phyloP scores from a whole-genome alignment of 2,888 invertebrate species.

The Platycheirus albimanus region DNA sequence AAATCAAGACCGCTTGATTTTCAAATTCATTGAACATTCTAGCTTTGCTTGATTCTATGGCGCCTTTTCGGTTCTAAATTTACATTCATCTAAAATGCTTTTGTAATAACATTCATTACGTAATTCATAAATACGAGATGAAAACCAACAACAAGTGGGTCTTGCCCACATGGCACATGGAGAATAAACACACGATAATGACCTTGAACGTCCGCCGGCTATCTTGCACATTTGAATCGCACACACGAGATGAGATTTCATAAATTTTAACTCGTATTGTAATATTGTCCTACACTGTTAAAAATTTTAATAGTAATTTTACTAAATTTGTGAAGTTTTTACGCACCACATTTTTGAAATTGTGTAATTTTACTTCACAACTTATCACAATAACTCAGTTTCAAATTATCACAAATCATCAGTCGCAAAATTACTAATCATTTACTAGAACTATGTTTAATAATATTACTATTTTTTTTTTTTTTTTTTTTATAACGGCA shows the following conservation, averaged over 20 bases:
- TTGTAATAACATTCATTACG: neutral
- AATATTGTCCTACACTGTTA: neutral
- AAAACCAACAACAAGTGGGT: conserved; percentile 22
- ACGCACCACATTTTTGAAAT: no score
- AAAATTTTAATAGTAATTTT: no score
- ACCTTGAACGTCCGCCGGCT: conserved; percentile 57
- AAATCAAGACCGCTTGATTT: neutral
- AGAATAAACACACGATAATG: conserved; percentile 15
- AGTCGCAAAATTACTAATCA: no score
- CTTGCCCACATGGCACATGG: conserved; percentile 15
- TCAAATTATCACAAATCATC: no score
- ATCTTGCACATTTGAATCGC: conserved; percentile 14
- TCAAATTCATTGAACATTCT: neutral
- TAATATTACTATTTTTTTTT: no score
- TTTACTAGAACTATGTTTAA: no score
- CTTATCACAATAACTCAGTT: no score
- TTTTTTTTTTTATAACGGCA: no score
- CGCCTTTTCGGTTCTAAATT: no score
- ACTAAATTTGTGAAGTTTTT: no score
- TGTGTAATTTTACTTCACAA: no score
- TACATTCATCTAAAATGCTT: neutral
- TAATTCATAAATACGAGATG: conserved; percentile 18
- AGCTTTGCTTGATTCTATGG: neutral
- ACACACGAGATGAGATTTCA: conserved; percentile 6
- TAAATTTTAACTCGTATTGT: conserved; percentile 4